Base-by-base conservation (phyloP, 2,888 invertebrate genomes). In the Rosalia funebris region DNA sequence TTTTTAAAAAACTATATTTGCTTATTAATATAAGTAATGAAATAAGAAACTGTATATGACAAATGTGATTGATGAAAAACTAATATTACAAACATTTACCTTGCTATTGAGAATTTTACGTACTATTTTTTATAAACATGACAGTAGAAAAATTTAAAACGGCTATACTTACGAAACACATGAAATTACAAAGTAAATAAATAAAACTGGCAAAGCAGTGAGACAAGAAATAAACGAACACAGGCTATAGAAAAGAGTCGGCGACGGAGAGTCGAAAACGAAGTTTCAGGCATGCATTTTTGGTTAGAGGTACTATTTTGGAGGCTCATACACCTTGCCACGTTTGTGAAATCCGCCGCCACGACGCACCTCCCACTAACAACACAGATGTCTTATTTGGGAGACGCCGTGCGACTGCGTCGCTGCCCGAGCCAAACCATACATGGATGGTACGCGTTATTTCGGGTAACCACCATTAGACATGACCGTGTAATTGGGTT, bases 371-470 rank as follows among this genome's bases (percentile, higher is more conserved):
- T 72, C 73, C 74, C 73, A 72, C 73, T 70, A 68, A 48, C 61
- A 60, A 63, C 63, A 60, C 57, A 65, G 66, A 71, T 78, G 77
- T 77, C 80, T 80, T 81, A 80, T 81, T 81, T 80, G 79, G 81
- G 75, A 75, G 80, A 79, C 77, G 76, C 74, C 73, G 65, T 74
- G 76, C 77, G 75, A 71, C 79, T 79, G 80, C 79, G 80, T 80
- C 80, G 77, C 75, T 73, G 72, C 74, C 70, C 72, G 68, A 71
- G 71, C 76, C 81, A 74, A 74, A 67, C 81, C 81, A 80, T 81
- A 80, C 79, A 81, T 80, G 81, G 81, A 75, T 73, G 77, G 77
- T 78, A 74, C 74, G 75, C 73, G 77, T 74, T 78, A 78, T 78
- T 78, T 78, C 71, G 67, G 75, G 75, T 67, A 65, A 63, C 72